Evolutionary conservation across 2,113 vertebrate genomes (phyloP).

Genomic region (human (Homo sapiens)): DNA sequence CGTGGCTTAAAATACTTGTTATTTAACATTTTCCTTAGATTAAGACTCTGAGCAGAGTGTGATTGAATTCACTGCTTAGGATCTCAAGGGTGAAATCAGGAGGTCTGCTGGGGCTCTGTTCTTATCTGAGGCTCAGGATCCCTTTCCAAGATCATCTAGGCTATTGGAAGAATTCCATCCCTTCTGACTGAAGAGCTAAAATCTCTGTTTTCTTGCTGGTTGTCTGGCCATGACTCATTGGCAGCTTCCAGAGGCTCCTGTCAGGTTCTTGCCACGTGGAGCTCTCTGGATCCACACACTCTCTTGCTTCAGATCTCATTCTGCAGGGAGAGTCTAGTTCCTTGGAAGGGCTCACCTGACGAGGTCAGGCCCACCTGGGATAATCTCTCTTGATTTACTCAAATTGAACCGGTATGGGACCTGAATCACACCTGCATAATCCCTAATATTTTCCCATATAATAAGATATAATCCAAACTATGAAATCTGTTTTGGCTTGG

Average conservation of each 20-base stretch:
- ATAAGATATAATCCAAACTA: background rate
- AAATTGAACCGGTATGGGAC: background rate
- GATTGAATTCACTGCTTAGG: background rate
- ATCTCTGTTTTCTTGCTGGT: background rate
- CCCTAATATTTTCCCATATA: background rate
- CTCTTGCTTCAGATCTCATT: background rate
- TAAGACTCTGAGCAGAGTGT: background rate
- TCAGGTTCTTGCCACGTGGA: background rate
- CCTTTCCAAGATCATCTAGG: background rate
- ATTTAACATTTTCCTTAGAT: background rate
- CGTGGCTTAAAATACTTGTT: background rate
- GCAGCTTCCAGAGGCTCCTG: fast-evolving
- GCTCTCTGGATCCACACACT: too few species aligned
- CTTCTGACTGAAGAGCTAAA: background rate
- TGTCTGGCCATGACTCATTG: background rate
- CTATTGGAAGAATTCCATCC: background rate
- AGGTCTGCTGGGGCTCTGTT: fast-evolving
- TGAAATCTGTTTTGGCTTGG: background rate
- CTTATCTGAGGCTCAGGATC: background rate
- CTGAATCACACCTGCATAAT: background rate
- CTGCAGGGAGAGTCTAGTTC: background rate
- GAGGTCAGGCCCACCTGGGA: background rate
- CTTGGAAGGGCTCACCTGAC: background rate
- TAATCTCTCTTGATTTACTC: background rate
- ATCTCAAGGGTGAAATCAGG: background rate